Base-by-base conservation (phyloP, 1,140 invertebrate genomes). In the Drosophila ficusphila region DNA sequence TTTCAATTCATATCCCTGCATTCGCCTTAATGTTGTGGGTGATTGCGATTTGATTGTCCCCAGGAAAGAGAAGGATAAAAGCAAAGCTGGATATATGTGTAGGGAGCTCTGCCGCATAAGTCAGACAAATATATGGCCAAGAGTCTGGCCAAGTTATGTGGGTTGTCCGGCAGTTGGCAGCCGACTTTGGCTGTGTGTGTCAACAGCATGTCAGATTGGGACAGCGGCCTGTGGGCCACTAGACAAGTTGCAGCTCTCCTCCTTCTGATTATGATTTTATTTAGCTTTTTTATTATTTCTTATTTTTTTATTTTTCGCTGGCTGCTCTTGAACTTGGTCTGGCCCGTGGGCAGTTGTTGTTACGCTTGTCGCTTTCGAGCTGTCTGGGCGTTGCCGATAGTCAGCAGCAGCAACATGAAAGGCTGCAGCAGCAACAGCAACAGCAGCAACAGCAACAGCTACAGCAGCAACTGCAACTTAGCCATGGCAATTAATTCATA, bases 401-500 rank as follows among this genome's bases (percentile, higher is more conserved):
- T 71, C 70, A 74, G 56, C 75, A 62, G 18, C 58, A 69, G 34
- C 71, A 67, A 18, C 69, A 57, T 42, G 19, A 42, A 23, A 21
- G 11, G 39, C 39, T 23, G 41, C 56, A 67, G 31, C 53, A 58
- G 23, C 61, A 62, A 19, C 52, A 58, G 61, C 39, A 41, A 25
- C 38, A 61, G 31, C 51, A 53, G 62, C 46, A 41, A 34, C 51
- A 61, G 19, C 38, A 52, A 46, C 53, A 44, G 23, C 21, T 23
- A 14, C 51, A 52, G n/a, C 54, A 76, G 33, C 81, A 76, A 78
- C 72, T 53, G 74, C 53, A 39, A 29, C 67, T 70, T 54, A 51
- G 75, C 47, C 58, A 72, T 21, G 60, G 72, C 89, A 79, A 90
- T 90, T 90, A 90, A 90, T 90, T 90, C 79, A 90, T 90, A 51